phyloP scores from a whole-genome alignment of 2,797 vertebrate species.

The Iguana delicatissima region DNA sequence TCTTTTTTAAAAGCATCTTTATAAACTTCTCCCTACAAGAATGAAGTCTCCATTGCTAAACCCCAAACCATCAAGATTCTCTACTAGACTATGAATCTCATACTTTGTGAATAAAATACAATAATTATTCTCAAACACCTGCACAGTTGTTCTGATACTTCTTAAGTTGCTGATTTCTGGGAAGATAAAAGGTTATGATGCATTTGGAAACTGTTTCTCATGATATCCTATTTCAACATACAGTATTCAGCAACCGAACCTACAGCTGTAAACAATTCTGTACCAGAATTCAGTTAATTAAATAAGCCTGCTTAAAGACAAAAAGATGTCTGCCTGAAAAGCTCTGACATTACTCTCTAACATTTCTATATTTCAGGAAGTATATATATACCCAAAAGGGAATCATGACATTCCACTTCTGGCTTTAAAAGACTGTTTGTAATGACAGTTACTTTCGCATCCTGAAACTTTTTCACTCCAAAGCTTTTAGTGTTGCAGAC shows the following conservation, averaged over 20 bases:
- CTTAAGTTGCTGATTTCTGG: constrained; percentile 36
- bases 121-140: constrained; percentile 57
- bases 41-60: neutral
- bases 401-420: constrained; percentile 30
- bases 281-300: constrained; percentile 58
- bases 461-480: constrained; percentile 9
- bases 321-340: constrained; percentile 35
- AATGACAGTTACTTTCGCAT: constrained; percentile 12
- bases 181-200: constrained; percentile 54
- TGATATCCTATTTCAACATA: constrained; percentile 47
- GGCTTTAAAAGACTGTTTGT: constrained; percentile 35
- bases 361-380: constrained; percentile 30
- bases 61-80: neutral
- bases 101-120: constrained; percentile 28
- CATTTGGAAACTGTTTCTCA: constrained; percentile 57
- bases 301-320: constrained; percentile 57
- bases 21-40: neutral
- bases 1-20: neutral
- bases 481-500: constrained; percentile 27
- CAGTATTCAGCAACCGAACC: constrained; percentile 23
- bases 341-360: constrained; percentile 20
- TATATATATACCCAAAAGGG: constrained; percentile 12
- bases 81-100: constrained; percentile 13
- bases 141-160: constrained; percentile 41
- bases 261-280: constrained; percentile 47